A percentile compares a stretch with the other conserved stretches of the same genome.
phyloP scores from a whole-genome alignment of 2,113 vertebrate species.

The Tragelaphus imberbis region DNA sequence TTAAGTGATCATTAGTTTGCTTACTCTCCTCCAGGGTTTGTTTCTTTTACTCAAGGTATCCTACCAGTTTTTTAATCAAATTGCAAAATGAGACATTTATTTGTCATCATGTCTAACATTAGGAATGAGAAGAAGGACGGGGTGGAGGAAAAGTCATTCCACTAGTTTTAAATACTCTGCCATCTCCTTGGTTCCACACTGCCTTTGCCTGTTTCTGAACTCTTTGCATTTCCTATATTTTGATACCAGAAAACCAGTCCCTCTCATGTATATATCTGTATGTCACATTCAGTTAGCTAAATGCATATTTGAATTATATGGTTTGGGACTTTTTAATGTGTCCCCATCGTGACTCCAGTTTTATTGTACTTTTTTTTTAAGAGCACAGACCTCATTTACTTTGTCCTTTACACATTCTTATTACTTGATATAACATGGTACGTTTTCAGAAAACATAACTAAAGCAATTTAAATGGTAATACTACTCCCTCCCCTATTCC shows the following conservation, averaged over 20 bases:
- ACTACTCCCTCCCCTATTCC: not conserved
- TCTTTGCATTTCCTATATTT: not conserved
- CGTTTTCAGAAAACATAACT: not conserved
- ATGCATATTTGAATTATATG: not conserved
- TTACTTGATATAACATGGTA: not conserved
- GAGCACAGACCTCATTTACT: not conserved
- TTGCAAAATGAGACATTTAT: slow-evolving; percentile 67
- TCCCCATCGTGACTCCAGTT: not conserved
- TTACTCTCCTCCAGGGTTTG: not conserved
- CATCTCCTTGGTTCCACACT: not conserved
- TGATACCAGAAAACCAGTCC: not conserved
- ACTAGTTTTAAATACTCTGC: not conserved
- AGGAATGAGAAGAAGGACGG: slow-evolving; percentile 48
- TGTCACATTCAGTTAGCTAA: not conserved
- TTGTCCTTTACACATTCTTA: not conserved
- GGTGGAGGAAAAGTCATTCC: not conserved
- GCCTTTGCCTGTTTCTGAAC: not conserved
- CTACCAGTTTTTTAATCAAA: slow-evolving; percentile 32
- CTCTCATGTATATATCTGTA: not conserved
- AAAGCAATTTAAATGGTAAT: not conserved
- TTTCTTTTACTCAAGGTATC: not conserved
- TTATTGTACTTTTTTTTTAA: not conserved
- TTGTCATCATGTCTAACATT: slow-evolving; percentile 67
- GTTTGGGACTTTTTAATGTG: not conserved
- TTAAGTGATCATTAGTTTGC: not conserved